phyloP scores from a whole-genome alignment of 2,113 vertebrate species.

The Podilymbus podiceps region DNA sequence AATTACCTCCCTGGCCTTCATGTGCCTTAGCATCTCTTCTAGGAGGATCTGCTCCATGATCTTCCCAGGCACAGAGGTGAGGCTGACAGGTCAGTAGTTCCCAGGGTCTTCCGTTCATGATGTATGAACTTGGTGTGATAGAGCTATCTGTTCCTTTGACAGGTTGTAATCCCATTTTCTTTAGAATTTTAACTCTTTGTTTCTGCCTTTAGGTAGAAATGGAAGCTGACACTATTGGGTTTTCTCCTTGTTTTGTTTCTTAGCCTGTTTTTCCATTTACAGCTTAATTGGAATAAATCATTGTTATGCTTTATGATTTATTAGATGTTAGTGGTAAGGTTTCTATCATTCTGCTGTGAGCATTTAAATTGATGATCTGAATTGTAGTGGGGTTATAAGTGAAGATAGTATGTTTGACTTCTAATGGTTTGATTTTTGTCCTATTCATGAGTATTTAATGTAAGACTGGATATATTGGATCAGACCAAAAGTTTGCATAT shows the following conservation, averaged over 20 bases:
- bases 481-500: background rate
- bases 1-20: no score
- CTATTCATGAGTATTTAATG: background rate
- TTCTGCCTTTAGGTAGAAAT: background rate
- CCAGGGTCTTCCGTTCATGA: no score
- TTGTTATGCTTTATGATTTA: background rate
- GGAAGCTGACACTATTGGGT: background rate
- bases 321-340: background rate
- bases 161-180: background rate
- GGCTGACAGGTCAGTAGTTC: no score
- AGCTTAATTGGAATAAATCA: background rate
- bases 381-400: background rate
- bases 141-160: background rate
- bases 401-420: background rate
- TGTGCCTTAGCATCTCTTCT: no score
- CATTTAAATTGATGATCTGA: background rate
- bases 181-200: background rate
- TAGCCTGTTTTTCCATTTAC: background rate
- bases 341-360: background rate
- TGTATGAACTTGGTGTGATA: background rate
- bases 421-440: background rate
- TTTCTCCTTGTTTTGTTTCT: background rate
- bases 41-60: no score
- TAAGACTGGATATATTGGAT: background rate
- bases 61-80: no score